Conservation (phyloP, 2,888 invertebrate species). For the Ectemnius lituratus region DNA sequence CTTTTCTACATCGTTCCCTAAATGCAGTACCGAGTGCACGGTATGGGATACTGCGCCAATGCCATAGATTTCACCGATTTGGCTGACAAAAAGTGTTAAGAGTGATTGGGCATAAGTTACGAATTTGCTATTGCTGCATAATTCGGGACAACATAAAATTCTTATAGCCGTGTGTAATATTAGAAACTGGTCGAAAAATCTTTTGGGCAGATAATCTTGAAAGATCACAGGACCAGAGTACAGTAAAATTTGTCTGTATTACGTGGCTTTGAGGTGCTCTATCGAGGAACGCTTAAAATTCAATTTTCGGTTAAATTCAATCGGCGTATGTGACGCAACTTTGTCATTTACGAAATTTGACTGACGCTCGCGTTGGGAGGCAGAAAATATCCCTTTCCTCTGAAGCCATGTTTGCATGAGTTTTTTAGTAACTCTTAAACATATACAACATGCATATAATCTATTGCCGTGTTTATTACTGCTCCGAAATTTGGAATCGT, state of each 20-base stretch:
- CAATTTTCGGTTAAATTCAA: slow-evolving; percentile 63
- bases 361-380: slow-evolving; percentile 17
- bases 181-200: slow-evolving; percentile 13
- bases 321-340: no score
- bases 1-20: slow-evolving; percentile 33
- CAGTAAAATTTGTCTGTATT: slow-evolving; percentile 21
- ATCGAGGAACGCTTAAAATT: slow-evolving; percentile 47
- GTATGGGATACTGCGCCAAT: slow-evolving; percentile 25
- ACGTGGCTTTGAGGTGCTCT: slow-evolving; percentile 12
- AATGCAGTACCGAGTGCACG: slow-evolving; percentile 32
- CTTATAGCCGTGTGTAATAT: slow-evolving; percentile 11
- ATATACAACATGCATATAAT: slow-evolving; percentile 66
- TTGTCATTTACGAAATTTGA: slow-evolving; percentile 21
- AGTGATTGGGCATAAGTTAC: slow-evolving; percentile 14
- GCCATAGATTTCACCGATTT: slow-evolving; percentile 30
- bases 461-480: slow-evolving; percentile 52
- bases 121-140: neutral
- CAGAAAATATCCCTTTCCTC: slow-evolving; percentile 9
- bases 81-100: slow-evolving; percentile 28
- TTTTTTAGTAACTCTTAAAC: slow-evolving; percentile 64
- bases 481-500: slow-evolving; percentile 32
- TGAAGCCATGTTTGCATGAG: slow-evolving; percentile 25
- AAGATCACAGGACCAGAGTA: slow-evolving; percentile 11
- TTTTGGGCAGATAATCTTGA: neutral
- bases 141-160: slow-evolving; percentile 2